Percentiles rank a stretch among this genome's conserved stretches.
These are phyloP conservation scores for Peribatodes rhomboidaria DNA, from an alignment of 2,888 invertebrate species.

Conservation along the genomic window DNA sequence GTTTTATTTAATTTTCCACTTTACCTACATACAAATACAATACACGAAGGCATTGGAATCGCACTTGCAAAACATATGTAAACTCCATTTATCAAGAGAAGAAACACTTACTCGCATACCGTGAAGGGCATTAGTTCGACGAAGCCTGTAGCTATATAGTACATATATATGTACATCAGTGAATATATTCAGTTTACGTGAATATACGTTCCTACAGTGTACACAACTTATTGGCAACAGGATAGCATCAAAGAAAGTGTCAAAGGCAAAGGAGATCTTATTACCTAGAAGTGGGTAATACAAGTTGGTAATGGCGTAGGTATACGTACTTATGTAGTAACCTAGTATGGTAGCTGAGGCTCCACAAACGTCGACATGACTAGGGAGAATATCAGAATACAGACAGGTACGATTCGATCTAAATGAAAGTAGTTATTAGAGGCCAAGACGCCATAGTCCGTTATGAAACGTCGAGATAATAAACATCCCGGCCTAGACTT, in stretches of 20 bases:
- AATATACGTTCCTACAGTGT: neutral
- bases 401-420: no score
- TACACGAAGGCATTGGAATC: slow-evolving; percentile 24
- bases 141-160: neutral
- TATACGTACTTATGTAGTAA: no score
- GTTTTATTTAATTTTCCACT: neutral
- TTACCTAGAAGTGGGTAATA: no score
- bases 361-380: no score
- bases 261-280: neutral
- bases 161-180: no score
- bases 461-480: no score
- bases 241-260: neutral
- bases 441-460: no score
- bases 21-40: neutral
- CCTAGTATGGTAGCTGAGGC: no score
- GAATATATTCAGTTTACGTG: neutral
- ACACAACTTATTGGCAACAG: neutral
- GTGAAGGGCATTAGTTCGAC: slow-evolving; percentile 26
- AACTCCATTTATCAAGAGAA: slow-evolving; percentile 30
- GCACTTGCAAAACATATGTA: slow-evolving; percentile 26
- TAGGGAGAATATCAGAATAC: no score
- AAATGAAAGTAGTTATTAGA: no score
- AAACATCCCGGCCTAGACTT: no score
- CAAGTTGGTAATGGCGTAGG: no score
- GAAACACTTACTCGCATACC: slow-evolving; percentile 25